These are phyloP conservation scores for Stegostoma tigrinum DNA, from an alignment of 2,113 vertebrate genomes.

Conservation along the genomic window DNA sequence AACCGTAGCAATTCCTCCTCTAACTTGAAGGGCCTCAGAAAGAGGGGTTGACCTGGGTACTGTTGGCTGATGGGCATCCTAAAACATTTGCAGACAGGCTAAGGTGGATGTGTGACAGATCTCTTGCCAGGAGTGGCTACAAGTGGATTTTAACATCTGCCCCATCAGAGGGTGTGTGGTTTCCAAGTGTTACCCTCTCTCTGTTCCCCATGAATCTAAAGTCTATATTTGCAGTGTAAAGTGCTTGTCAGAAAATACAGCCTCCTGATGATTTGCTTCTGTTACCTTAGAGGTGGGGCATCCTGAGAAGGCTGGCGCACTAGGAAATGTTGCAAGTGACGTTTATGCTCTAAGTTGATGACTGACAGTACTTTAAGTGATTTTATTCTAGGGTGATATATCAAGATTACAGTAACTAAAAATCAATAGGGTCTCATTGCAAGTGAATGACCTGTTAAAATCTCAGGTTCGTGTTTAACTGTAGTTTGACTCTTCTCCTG, in stretches of 20 bases:
- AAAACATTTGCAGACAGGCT: too few relatives aligned
- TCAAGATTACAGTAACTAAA: neutral
- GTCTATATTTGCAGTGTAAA: neutral
- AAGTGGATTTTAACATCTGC: too few relatives aligned
- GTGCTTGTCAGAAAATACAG: neutral
- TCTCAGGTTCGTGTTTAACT: neutral
- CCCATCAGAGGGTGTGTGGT: neutral
- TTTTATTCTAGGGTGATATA: neutral
- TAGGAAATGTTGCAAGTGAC: neutral
- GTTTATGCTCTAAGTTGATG: neutral
- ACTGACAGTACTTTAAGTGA: neutral
- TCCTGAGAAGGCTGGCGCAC: neutral
- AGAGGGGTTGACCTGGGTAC: too few relatives aligned
- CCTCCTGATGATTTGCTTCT: neutral
- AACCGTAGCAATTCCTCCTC: too few relatives aligned
- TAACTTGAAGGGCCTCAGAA: too few relatives aligned
- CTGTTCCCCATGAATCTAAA: neutral
- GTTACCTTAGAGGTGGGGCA: neutral
- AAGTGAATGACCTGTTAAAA: neutral
- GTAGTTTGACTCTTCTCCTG: neutral
- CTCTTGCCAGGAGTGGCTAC: too few relatives aligned
- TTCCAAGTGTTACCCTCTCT: neutral
- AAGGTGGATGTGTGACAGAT: too few relatives aligned
- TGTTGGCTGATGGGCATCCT: too few relatives aligned
- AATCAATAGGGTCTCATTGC: neutral